phyloP scores from a whole-genome alignment of 2,113 vertebrate species.

The Psephotus haematonotus region DNA sequence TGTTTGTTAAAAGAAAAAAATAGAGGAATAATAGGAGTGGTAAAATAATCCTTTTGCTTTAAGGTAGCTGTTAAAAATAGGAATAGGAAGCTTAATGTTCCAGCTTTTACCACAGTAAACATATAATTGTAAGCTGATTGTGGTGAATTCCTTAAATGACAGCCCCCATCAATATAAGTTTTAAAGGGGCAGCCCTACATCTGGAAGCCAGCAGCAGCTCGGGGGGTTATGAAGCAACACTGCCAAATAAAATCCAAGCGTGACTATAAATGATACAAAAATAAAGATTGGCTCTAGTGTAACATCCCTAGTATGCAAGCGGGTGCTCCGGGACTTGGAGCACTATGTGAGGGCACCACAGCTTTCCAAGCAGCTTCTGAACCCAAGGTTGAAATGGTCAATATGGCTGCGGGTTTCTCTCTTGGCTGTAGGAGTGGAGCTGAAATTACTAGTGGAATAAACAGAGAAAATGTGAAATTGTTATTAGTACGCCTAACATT shows the following conservation, averaged over 20 bases:
- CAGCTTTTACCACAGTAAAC: not conserved
- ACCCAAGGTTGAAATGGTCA: rapidly evolving
- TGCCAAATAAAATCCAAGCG: not conserved
- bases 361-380: not conserved
- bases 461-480: not conserved
- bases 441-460: not conserved
- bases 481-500: not conserved
- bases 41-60: not conserved
- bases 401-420: not conserved
- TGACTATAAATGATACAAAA: not conserved
- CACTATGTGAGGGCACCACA: not conserved
- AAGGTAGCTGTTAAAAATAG: slow-evolving; percentile 28
- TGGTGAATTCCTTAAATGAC: slow-evolving; percentile 1
- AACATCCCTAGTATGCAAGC: not conserved
- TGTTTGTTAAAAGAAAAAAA: not conserved
- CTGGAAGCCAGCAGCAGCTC: slow-evolving; percentile 26
- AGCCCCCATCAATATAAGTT: not conserved
- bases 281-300: not conserved
- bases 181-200: not conserved
- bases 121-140: slow-evolving; percentile 5
- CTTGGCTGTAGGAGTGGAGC: not conserved
- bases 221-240: not conserved
- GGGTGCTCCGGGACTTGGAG: not conserved
- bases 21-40: not conserved
- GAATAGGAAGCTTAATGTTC: not conserved